Evolutionary conservation across 30 jellyfish, hydroid and myxozoan species (phyloP).

Genomic region (Clytia hemisphaerica): DNA sequence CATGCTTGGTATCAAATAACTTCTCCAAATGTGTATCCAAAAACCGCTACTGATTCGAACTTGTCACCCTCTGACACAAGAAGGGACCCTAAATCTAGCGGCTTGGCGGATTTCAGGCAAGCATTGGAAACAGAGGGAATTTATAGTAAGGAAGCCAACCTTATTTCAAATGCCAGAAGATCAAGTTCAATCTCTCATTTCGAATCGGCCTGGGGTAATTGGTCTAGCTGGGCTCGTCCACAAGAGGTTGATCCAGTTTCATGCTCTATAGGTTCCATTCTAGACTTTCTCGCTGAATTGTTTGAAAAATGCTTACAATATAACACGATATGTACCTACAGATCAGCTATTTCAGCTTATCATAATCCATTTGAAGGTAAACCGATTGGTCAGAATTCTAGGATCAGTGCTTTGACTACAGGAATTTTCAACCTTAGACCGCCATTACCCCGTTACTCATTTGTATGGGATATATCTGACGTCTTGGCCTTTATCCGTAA

Average conservation of each 20-base stretch:
- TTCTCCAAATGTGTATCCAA: conserved; percentile 5
- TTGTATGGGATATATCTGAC: too few relatives aligned
- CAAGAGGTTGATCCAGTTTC: conserved; percentile 14
- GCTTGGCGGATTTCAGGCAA: conserved; percentile 18
- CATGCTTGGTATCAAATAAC: conserved; percentile 10
- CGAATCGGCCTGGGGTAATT: conserved; percentile 12
- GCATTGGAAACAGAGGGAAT: conserved; percentile 1
- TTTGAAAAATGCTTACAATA: not conserved
- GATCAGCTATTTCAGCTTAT: conserved; percentile 21
- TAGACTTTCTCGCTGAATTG: conserved; percentile 4
- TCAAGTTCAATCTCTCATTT: not conserved
- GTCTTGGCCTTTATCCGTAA: too few relatives aligned
- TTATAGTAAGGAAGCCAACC: too few relatives aligned
- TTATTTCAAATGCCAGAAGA: conserved; percentile 1
- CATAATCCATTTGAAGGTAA: too few relatives aligned
- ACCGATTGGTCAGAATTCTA: conserved; percentile 11
- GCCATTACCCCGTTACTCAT: too few relatives aligned
- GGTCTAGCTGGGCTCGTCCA: conserved; percentile 10
- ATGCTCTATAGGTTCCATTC: conserved; percentile 6
- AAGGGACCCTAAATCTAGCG: conserved; percentile 16
- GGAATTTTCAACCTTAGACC: conserved; percentile 22
- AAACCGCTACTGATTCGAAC: not conserved
- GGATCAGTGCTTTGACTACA: not conserved
- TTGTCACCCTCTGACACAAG: conserved; percentile 4
- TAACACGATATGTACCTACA: not conserved